Evolutionary conservation across 2,113 vertebrate genomes (phyloP), one percentile per base, ranked within the genome.

Genomic region (Aviceda subcristata): DNA sequence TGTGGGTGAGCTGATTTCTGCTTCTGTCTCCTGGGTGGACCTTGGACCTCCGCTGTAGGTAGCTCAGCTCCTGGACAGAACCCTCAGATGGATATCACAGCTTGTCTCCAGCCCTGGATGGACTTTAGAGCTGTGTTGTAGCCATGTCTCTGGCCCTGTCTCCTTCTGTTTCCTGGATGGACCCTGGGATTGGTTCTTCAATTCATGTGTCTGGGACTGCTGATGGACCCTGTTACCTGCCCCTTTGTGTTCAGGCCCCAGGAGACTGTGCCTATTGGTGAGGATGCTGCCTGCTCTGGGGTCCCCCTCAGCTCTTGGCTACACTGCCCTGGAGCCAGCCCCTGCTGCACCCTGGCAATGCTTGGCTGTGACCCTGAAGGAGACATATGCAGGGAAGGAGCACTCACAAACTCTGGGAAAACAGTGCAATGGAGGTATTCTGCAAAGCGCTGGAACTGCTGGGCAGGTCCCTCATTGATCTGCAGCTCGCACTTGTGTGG

Each of bases 341-440:
- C 24, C 32, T 17, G 1, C n/a, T 26, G 59, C 11, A 24, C 39
- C 68, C 64, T 21, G 59, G 51, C 34, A 29, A 38, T 12, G 43
- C 55, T 43, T 64, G 60, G 43, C 59, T 26, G 50, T 67, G 59
- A 41, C 15, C 50, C 45, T 26, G 20, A 4, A 19, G 60, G 46
- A 32, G 60, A 11, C n/a, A n/a, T 0, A 9, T 12, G 12, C 15
- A 19, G 41, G 30, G 55, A 68, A 29, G 71, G 27, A 38, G 43
- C 29, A 98, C 99, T 99, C 96, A 99, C 99, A 97, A 99, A 99
- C 38, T 98, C 95, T 1, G 99, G 98, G 87, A 99, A 98, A 51
- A 98, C 97, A 84, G 97, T 94, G 23, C 97, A 79, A 18, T 98
- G 97, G 17, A 99, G 98, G 5, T 98, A 97, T 2, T 98, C 95